Percentiles rank a stretch among this genome's conserved stretches.
Evolutionary conservation across 2,797 vertebrate genomes (phyloP).

Genomic region (Cheirogaleus major): DNA sequence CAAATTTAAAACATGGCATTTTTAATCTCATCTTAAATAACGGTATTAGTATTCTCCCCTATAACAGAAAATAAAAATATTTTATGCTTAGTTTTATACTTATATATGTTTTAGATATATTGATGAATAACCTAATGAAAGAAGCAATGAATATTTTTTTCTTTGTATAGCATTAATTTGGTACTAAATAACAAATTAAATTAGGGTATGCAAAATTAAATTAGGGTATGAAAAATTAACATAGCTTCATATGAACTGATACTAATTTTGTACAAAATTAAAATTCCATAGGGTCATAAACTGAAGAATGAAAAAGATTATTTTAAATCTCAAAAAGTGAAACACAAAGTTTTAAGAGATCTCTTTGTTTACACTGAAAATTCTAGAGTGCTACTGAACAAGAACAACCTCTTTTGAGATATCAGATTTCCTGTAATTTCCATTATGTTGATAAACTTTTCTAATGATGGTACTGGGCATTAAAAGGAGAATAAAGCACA

Average conservation of each 20-base stretch:
- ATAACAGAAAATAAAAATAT: slow-evolving; percentile 45
- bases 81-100: slow-evolving; percentile 39
- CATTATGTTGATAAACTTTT: slow-evolving; percentile 6
- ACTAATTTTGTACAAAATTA: slow-evolving; percentile 52
- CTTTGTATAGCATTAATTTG: slow-evolving; percentile 34
- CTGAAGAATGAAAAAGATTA: slow-evolving; percentile 31
- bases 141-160: slow-evolving; percentile 54
- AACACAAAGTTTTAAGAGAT: slow-evolving; percentile 44
- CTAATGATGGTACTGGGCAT: neutral
- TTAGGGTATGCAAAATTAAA: neutral
- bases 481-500: slow-evolving; percentile 47
- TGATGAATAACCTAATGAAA: slow-evolving; percentile 32
- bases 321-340: slow-evolving; percentile 51
- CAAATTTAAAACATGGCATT: slow-evolving; percentile 34
- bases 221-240: slow-evolving; percentile 20
- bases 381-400: neutral
- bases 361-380: neutral
- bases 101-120: slow-evolving; percentile 23
- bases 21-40: slow-evolving; percentile 53
- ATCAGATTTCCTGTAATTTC: neutral
- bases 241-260: neutral
- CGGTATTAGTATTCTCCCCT: neutral
- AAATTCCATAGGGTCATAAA: slow-evolving; percentile 49
- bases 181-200: slow-evolving; percentile 31
- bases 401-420: neutral